These are phyloP conservation scores for Anableps anableps DNA, from an alignment of 2,797 vertebrate species.

Conservation along the genomic window DNA sequence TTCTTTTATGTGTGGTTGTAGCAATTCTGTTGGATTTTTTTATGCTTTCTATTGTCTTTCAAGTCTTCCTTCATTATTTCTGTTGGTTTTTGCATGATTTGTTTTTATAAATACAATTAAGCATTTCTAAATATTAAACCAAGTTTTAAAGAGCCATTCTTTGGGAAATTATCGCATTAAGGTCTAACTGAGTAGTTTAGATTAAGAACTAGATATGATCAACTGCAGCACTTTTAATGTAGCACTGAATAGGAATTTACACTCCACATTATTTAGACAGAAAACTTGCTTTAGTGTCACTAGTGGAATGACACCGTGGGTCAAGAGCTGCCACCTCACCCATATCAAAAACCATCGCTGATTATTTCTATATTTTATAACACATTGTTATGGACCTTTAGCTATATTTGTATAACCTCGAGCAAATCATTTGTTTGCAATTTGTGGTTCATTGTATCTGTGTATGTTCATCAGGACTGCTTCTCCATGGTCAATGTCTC, in stretches of 20 bases:
- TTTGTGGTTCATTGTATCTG: background rate
- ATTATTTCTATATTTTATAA: background rate
- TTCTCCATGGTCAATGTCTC: conserved; percentile 92
- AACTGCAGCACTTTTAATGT: background rate
- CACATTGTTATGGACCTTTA: background rate
- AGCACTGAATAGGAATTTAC: background rate
- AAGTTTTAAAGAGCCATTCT: background rate
- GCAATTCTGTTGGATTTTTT: background rate
- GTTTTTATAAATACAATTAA: background rate
- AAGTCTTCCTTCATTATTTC: background rate
- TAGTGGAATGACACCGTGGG: background rate
- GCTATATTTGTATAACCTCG: background rate
- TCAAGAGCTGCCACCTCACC: too few relatives aligned
- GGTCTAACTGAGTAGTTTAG: background rate
- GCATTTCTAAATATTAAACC: background rate
- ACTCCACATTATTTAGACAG: background rate
- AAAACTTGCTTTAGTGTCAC: background rate
- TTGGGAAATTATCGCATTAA: background rate
- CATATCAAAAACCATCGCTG: background rate
- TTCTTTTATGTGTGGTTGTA: background rate
- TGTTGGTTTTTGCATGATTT: background rate
- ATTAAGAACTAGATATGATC: background rate
- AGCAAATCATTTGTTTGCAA: background rate
- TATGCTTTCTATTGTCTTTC: background rate
- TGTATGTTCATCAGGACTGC: conserved; percentile 82